phyloP scores from a whole-genome alignment of 2,113 vertebrate species.

The Pleuronectes platessa region DNA sequence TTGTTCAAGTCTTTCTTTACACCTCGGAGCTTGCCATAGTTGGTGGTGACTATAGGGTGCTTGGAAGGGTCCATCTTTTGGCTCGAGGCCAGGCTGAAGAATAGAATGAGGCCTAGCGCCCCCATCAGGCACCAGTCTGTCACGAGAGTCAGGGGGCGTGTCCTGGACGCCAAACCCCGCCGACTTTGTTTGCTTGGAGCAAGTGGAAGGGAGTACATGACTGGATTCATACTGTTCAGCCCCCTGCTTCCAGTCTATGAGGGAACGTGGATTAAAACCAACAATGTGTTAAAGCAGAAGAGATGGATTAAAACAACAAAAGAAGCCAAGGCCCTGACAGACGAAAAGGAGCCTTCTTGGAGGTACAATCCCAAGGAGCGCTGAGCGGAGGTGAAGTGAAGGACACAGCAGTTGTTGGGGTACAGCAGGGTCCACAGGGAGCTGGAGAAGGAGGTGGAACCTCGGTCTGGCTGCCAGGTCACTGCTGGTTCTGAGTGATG shows the following conservation, averaged over 20 bases:
- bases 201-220: constrained; percentile 56
- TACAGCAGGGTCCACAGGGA: constrained; percentile 22
- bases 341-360: constrained; percentile 13
- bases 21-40: constrained; percentile 90
- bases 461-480: constrained; percentile 38
- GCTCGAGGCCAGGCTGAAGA: constrained; percentile 78
- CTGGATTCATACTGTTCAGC: constrained; percentile 50
- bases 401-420: constrained; percentile 14
- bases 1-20: constrained; percentile 92
- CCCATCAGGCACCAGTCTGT: constrained; percentile 77
- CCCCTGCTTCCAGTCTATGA: constrained; percentile 28
- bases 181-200: constrained; percentile 49
- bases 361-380: neutral
- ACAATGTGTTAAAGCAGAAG: constrained; percentile 6
- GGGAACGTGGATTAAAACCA: constrained; percentile 28
- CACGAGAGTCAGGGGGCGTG: constrained; percentile 46
- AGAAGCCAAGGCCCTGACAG: constrained; percentile 10
- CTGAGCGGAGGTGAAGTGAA: constrained; percentile 6
- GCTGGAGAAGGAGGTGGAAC: constrained; percentile 3
- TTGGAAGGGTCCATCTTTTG: constrained; percentile 83
- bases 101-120: constrained; percentile 77
- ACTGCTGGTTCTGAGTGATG: constrained; percentile 52
- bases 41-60: constrained; percentile 88
- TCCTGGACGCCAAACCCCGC: constrained; percentile 35
- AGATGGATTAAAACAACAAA: constrained; percentile 19